A percentile compares a stretch with the other conserved stretches of the same genome.
Conservation (phyloP, 2,888 invertebrate species). For the Nyleta sp. region DNA sequence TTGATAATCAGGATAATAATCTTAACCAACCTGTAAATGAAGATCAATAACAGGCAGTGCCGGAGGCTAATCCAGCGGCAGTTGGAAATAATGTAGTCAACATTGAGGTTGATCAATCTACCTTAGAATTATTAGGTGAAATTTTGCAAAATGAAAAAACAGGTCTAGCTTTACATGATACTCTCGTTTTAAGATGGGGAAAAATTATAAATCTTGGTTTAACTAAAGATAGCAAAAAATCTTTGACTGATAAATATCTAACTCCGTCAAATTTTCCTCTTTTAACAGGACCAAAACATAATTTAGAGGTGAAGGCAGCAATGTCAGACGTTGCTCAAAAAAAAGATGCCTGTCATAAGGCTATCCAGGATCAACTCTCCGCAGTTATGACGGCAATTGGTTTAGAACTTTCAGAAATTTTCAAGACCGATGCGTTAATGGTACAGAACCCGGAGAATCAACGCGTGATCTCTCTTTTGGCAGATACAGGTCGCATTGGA, state of each 20-base stretch:
- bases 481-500: neutral
- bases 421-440: neutral
- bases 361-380: neutral
- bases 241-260: neutral
- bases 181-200: neutral
- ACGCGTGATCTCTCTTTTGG: neutral
- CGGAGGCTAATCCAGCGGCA: too few relatives aligned
- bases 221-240: neutral
- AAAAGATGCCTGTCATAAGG: neutral
- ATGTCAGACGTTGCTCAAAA: neutral
- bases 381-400: neutral
- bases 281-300: neutral
- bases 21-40: too few relatives aligned
- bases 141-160: neutral
- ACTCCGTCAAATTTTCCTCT: neutral
- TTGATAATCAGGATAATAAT: too few relatives aligned
- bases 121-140: neutral
- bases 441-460: constrained; percentile 1
- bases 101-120: too few relatives aligned
- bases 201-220: neutral
- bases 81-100: too few relatives aligned
- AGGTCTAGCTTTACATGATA: neutral
- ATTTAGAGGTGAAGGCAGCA: neutral
- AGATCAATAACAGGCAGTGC: too few relatives aligned
- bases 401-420: neutral